Evolutionary conservation across 1,140 invertebrate genomes (phyloP), one percentile per base, ranked within the genome.

Genomic region (Watersipora subatra): DNA sequence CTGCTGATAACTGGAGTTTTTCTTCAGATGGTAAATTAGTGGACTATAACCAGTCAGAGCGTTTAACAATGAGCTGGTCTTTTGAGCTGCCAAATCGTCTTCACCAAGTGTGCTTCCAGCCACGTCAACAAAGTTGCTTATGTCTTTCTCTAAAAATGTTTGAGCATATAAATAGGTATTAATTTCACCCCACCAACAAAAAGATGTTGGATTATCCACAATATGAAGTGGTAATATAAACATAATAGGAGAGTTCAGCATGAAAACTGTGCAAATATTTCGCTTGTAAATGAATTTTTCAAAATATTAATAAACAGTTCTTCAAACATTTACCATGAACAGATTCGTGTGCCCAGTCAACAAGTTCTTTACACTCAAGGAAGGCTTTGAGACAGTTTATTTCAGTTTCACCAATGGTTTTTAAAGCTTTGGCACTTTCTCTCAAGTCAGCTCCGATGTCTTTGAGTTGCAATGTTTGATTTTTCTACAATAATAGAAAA

Each of bases 111-210:
- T 72, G 26, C 74, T 77, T 64, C 68, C 73, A 3, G 76, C 76
- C 55, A 78, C 65, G 57, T 77, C 76, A 34, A 77, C 75, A 68
- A 78, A 73, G n/a, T 77, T 74, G 34, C 76, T 77, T 26, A 78
- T 58, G 64, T 78, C 73, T 65, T 75, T 74, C 57, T 46, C 34
- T 46, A 46, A 46, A 46, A 12, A n/a, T 12, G n/a, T 46, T 46
- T 7, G n/a, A 46, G 7, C 34, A 46, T 46, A n/a, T 12, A 12
- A 12, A n/a, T n/a, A 46, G 34, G 7, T 12, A n/a, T 46, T 46
- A n/a, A 12, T n/a, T 46, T 46, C n/a, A 12, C 34, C 7, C 34
- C 7, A n/a, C 34, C n/a, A 46, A 12, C n/a, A n/a, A 46, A 46
- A 46, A 46, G 34, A 46, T 12, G n/a, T 46, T 46, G 7, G n/a